Percentiles rank a stretch among this genome's conserved stretches.
phyloP scores from a whole-genome alignment of 2,888 invertebrate genomes.

The Molorchus minor region DNA sequence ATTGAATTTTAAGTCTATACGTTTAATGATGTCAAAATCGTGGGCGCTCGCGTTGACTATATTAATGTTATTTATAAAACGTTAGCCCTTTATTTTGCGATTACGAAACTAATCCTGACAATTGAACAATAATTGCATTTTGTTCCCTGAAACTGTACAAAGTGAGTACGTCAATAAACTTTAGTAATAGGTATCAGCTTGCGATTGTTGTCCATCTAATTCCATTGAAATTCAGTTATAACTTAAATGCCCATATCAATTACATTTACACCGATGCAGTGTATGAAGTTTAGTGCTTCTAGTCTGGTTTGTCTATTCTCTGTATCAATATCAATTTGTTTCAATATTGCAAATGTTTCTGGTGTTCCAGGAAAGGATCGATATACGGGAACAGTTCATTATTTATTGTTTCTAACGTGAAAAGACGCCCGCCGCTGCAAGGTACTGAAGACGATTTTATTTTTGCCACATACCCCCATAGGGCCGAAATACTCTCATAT shows the following conservation, averaged over 20 bases:
- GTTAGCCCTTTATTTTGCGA: no score
- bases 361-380: constrained; percentile 15
- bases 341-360: constrained; percentile 5
- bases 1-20: no score
- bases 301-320: neutral
- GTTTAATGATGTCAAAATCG: no score
- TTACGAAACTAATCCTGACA: constrained; percentile 14
- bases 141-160: constrained; percentile 8
- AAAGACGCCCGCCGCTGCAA: neutral
- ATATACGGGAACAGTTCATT: constrained; percentile 19
- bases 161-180: constrained; percentile 23
- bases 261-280: constrained; percentile 24
- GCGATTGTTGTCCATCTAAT: constrained; percentile 24
- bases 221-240: constrained; percentile 23
- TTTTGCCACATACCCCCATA: constrained; percentile 9
- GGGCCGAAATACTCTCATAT: constrained; percentile 8
- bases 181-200: no score
- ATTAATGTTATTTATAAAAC: no score
- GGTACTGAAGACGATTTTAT: constrained; percentile 17
- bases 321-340: constrained; percentile 22
- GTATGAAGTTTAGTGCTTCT: constrained; percentile 8
- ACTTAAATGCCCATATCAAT: constrained; percentile 26
- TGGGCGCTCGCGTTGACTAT: no score
- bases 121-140: constrained; percentile 15
- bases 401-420: constrained; percentile 19